A percentile compares a stretch with the other conserved stretches of the same genome.
Evolutionary conservation across 2,797 vertebrate species (phyloP).

Genomic region (Hirundo rustica): DNA sequence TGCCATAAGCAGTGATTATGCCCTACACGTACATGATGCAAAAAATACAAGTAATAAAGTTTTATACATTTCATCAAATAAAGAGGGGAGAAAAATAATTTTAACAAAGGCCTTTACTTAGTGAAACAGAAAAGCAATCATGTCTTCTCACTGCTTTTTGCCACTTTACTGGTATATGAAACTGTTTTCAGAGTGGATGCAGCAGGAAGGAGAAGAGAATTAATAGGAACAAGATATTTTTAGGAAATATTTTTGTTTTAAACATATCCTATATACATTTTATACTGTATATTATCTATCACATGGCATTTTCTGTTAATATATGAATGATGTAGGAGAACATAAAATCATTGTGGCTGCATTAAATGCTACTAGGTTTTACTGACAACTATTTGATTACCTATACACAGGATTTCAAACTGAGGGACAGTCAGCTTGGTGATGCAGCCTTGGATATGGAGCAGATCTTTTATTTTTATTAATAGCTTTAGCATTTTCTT

Average conservation of each 20-base stretch:
- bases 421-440: neutral
- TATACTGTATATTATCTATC: neutral
- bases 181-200: neutral
- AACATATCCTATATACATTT: neutral
- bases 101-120: neutral
- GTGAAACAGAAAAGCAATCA: neutral
- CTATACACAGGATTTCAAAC: neutral
- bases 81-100: neutral
- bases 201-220: neutral
- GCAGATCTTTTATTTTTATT: neutral
- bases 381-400: slow-evolving; percentile 24
- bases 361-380: neutral
- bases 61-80: neutral
- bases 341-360: neutral
- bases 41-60: neutral
- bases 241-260: neutral
- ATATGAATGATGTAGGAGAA: neutral
- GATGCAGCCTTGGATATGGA: neutral
- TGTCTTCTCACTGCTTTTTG: neutral
- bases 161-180: neutral
- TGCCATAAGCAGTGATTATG: neutral
- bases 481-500: neutral
- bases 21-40: neutral
- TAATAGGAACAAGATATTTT: neutral
- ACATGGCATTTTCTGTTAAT: neutral